Base-by-base conservation (phyloP, 2,113 vertebrate species). In the Tichodroma muraria region DNA sequence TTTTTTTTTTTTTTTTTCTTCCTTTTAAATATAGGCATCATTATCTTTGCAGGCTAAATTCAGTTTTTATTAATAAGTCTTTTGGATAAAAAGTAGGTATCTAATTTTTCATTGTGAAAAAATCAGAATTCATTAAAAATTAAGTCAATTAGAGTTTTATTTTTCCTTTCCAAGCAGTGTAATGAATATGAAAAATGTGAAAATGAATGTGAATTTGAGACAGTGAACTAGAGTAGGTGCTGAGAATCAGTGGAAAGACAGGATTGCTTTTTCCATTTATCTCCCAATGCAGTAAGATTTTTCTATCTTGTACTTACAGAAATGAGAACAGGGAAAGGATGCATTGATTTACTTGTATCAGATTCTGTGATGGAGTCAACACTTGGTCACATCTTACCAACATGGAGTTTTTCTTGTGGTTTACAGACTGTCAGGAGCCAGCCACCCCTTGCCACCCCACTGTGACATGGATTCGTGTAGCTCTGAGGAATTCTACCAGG, bases 401-500 rank as follows among this genome's bases (percentile, higher is more conserved):
- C 2, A 0, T 4, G 10, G 47, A 49, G 4, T 80, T 81, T 90
- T 38, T 89, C 56, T 85, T 97, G 27, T 94, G 54, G 3, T 92
- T 97, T 91, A 57, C 89, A 98, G 98, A 66, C 42, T 98, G 30
- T 90, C 98, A 37, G 94, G 90, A 50, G 88, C 95, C 37, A 90
- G 73, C 45, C 97, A 97, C 60, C 90, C 97, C 13, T 42, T 98
- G 84, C 91, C 97, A 40, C 97, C 97, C 37, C 97, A 96, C 57
- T 97, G 95, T 9, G 97, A 98, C 61, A 94, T 98, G 97, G 98
- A 98, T 52, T 97, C 97, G 0, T 97, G 97, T 54, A 97, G 96
- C 80, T 98, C 98, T 0, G 98, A 98, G 94, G 98, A 98, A 49
- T 98, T 98, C 94, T 98, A 98, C 93, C 98, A 98, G 92, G 98